Percentiles rank a stretch among this genome's conserved stretches.
phyloP scores from a whole-genome alignment of 2,888 invertebrate genomes.

The Drosophila paranaensis region DNA sequence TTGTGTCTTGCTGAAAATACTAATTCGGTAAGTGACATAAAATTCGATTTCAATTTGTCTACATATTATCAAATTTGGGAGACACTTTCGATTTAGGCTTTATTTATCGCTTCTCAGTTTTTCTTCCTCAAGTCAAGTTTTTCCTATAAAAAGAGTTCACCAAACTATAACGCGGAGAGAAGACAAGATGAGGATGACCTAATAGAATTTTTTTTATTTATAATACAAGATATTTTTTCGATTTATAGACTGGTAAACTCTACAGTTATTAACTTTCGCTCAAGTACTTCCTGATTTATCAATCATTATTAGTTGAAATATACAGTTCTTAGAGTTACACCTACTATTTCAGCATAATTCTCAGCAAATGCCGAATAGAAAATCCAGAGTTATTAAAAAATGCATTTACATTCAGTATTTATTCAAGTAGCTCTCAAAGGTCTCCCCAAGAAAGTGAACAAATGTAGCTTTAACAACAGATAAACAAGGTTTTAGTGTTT shows the following conservation, averaged over 20 bases:
- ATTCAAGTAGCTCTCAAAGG: background rate
- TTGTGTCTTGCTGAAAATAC: constrained; percentile 96
- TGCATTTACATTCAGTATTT: background rate
- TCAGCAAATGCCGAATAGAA: background rate
- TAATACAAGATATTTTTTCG: too few relatives aligned
- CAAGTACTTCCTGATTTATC: background rate
- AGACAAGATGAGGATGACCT: too few relatives aligned
- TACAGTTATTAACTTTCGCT: too few relatives aligned
- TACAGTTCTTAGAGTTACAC: background rate
- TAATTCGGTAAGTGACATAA: constrained; percentile 89
- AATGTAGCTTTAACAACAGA: constrained; percentile 3
- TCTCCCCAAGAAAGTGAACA: background rate
- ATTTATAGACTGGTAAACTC: too few relatives aligned
- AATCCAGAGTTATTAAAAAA: background rate
- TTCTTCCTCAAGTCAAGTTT: too few relatives aligned
- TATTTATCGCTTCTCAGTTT: too few relatives aligned
- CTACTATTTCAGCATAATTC: background rate
- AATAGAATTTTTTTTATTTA: too few relatives aligned
- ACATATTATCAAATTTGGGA: too few relatives aligned
- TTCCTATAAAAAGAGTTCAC: too few relatives aligned
- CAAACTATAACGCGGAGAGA: too few relatives aligned
- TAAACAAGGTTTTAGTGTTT: background rate
- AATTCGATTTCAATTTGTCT: background rate
- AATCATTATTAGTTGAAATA: background rate
- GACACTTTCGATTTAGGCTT: too few relatives aligned